Evolutionary conservation across 1,140 invertebrate genomes (phyloP), one percentile per base, ranked within the genome.

Genomic region (Palaemon carinicauda): DNA sequence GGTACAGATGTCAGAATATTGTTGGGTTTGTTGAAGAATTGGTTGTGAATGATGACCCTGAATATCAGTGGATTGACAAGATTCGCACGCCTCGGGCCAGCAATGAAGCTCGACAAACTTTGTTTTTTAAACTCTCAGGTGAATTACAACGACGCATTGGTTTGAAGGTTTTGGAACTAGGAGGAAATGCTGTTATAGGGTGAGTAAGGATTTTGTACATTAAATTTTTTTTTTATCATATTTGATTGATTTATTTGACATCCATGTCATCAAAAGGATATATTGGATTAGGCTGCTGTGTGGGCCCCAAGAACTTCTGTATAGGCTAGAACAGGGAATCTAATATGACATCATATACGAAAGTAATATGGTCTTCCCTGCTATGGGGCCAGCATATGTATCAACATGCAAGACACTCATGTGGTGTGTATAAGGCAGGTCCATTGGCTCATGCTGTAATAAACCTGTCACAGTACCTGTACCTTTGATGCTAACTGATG

Each of bases 11-110:
- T 24, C 95, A 97, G 90, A 93, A 95, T 7, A 96, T 99, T 87
- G 96, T 98, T 91, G 98, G 98, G 1, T 98, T 99, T 92, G 97
- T 99, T 0, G 98, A 99, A 92, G 98, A 99, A 91, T 91, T 99
- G 82, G 96, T 99, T n/a, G 96, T 98, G 1, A 97, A 97, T 91
- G 97, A 99, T 91, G 98, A 99, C 92, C 98, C 98, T 0, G 98
- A 99, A 91, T 98, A 99, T 92, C 97, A 99, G 91, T 99, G 98
- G 98, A 99, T 99, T 87, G 98, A 99, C 91, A 99, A 99, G 93
- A 98, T 99, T 89, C 93, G 98, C 89, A 99, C 98, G 10, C 97
- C 98, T 3, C 92, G 98, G 87, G 97, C 98, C 3, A 98, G 97
- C 0, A 99, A 99, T 91, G 98, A 99, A 93, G 97, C 98, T 0